These are phyloP conservation scores for Cheilosia variabilis DNA, from an alignment of 2,888 invertebrate species.

Conservation along the genomic window DNA sequence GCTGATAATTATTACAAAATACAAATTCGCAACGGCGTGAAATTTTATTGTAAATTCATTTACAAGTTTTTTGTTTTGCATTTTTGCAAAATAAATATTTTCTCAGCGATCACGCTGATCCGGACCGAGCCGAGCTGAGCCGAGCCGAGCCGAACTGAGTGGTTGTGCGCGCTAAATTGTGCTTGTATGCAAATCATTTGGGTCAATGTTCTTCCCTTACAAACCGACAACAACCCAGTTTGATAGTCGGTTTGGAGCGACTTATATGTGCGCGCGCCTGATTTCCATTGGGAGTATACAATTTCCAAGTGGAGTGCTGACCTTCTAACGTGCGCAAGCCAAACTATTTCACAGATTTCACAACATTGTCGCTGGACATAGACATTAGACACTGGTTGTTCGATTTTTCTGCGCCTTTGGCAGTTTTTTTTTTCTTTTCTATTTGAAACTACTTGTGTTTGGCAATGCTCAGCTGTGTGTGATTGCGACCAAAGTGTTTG, in stretches of 20 bases:
- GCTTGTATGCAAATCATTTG: slow-evolving; percentile 73
- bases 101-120: slow-evolving; percentile 59
- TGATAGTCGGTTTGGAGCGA: slow-evolving; percentile 21
- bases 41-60: slow-evolving; percentile 50
- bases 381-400: neutral
- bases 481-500: slow-evolving; percentile 34
- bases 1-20: slow-evolving; percentile 63
- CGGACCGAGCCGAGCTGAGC: slow-evolving; percentile 10
- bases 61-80: slow-evolving; percentile 1
- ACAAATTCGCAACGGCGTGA: slow-evolving; percentile 43
- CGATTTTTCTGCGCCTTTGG: slow-evolving; percentile 25
- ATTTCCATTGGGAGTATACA: slow-evolving; percentile 35
- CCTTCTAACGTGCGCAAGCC: slow-evolving; percentile 49
- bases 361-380: slow-evolving; percentile 50
- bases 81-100: slow-evolving; percentile 41
- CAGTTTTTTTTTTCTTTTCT: neutral
- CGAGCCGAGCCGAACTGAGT: slow-evolving; percentile 5
- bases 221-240: slow-evolving; percentile 60
- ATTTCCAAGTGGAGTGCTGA: slow-evolving; percentile 60
- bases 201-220: slow-evolving; percentile 76
- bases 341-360: slow-evolving; percentile 51
- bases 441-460: neutral
- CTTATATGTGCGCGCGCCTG: neutral
- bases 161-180: slow-evolving; percentile 45
- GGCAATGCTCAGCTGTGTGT: slow-evolving; percentile 21